Percentiles rank a stretch among this genome's conserved stretches.
Evolutionary conservation across 2,797 vertebrate species (phyloP).

Genomic region (Darevskia nairensis): DNA sequence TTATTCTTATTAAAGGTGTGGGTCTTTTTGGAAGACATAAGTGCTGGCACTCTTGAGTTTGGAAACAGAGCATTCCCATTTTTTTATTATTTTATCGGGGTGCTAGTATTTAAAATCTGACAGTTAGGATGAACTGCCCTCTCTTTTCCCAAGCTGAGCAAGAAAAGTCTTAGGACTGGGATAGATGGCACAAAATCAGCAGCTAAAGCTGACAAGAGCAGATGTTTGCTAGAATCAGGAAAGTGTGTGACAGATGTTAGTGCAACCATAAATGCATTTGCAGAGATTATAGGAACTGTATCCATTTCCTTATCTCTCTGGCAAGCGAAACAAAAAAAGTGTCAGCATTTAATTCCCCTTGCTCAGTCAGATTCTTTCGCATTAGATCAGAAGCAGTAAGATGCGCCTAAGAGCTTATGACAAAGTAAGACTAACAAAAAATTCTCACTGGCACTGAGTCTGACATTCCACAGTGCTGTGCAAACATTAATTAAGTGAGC

Average conservation of each 20-base stretch:
- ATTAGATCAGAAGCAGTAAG: conserved; percentile 23
- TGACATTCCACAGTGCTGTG: conserved; percentile 39
- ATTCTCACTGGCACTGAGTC: conserved; percentile 21
- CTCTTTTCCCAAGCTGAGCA: conserved; percentile 12
- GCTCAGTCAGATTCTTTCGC: conserved; percentile 48
- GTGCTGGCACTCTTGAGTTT: not conserved
- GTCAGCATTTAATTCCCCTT: conserved; percentile 22
- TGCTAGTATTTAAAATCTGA: not conserved
- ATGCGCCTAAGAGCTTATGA: conserved; percentile 25
- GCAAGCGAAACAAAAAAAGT: conserved; percentile 40
- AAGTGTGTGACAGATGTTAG: conserved; percentile 1
- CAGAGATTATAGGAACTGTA: conserved; percentile 18
- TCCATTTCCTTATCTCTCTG: conserved; percentile 25
- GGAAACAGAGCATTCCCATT: not conserved
- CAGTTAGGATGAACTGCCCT: too few species aligned
- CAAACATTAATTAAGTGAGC: conserved; percentile 56
- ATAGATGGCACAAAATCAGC: not conserved
- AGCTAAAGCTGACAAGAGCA: conserved; percentile 9
- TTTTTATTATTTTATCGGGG: not conserved
- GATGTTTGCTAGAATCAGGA: conserved; percentile 2
- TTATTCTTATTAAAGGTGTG: not conserved
- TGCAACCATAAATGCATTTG: not conserved
- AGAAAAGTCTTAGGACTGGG: not conserved
- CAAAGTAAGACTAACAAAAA: conserved; percentile 16
- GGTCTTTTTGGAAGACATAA: not conserved